Percentiles rank a stretch among this genome's conserved stretches.
Evolutionary conservation across 2,888 invertebrate species (phyloP).

Genomic region (Phengaris arion): DNA sequence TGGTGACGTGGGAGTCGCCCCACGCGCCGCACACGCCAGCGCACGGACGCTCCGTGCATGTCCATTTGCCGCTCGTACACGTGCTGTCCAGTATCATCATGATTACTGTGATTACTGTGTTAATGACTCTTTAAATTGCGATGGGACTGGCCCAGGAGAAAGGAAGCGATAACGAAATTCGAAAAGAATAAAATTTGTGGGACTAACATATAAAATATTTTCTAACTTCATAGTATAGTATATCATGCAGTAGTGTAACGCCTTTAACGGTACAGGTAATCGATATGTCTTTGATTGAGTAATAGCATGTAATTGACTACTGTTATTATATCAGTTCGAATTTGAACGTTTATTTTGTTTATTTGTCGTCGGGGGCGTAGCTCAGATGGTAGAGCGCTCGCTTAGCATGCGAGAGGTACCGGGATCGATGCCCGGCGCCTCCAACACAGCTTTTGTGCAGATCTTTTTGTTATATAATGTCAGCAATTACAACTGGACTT

Average conservation of each 20-base stretch:
- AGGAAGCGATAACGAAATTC: too few species aligned
- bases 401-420: constrained; percentile 80
- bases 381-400: constrained; percentile 80
- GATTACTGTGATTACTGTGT: too few species aligned
- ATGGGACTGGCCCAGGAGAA: too few species aligned
- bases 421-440: constrained; percentile 81
- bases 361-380: constrained; percentile 63
- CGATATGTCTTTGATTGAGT: constrained; percentile 6
- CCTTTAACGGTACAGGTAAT: constrained; percentile 23
- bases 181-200: too few species aligned
- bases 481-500: not conserved
- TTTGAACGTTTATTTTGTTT: not conserved
- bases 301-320: not conserved
- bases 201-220: too few species aligned
- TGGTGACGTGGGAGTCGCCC: constrained; percentile 94
- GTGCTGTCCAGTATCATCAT: constrained; percentile 63
- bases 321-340: constrained; percentile 6
- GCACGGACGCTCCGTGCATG: constrained; percentile 86
- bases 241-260: not conserved
- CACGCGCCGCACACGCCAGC: constrained; percentile 90
- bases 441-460: constrained; percentile 47
- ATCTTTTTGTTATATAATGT: not conserved
- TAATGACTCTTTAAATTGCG: too few species aligned
- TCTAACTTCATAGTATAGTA: not conserved
- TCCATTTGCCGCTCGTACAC: constrained; percentile 89